Conservation (phyloP, 1,140 invertebrate species). For the Saccostrea glomerata region DNA sequence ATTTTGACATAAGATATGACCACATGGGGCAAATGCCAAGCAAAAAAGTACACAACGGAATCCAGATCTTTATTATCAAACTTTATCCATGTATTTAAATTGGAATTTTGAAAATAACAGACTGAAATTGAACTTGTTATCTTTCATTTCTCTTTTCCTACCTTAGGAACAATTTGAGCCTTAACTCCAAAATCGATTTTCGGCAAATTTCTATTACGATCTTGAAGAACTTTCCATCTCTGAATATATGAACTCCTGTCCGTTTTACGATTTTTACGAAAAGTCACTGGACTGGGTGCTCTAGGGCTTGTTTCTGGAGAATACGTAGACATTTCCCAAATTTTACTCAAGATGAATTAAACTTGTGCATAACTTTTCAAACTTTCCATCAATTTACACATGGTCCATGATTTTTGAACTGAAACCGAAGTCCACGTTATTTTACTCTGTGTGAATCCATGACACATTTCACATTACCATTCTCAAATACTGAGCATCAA, state of each 20-base stretch:
- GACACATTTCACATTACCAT: neutral
- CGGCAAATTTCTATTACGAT: constrained; percentile 52
- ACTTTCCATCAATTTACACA: neutral
- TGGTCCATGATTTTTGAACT: neutral
- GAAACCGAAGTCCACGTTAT: neutral
- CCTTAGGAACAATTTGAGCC: constrained; percentile 43
- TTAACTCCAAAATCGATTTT: constrained; percentile 53
- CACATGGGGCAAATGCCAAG: neutral
- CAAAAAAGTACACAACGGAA: neutral
- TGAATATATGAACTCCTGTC: constrained; percentile 54
- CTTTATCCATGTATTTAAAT: neutral
- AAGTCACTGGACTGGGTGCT: neutral
- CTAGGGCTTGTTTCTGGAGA: constrained; percentile 13
- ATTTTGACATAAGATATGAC: neutral
- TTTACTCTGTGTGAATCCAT: neutral
- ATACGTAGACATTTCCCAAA: constrained; percentile 8
- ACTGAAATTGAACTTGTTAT: neutral
- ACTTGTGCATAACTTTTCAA: neutral
- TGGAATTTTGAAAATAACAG: neutral
- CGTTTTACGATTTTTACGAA: constrained; percentile 2
- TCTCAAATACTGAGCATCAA: neutral
- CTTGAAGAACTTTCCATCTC: constrained; percentile 55
- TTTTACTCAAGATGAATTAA: neutral
- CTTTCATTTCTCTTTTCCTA: constrained; percentile 23
- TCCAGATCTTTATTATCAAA: too few species aligned